Evolutionary conservation across 2,113 vertebrate genomes (phyloP), one percentile per base, ranked within the genome.

Genomic region (Aegotheles bennettii): DNA sequence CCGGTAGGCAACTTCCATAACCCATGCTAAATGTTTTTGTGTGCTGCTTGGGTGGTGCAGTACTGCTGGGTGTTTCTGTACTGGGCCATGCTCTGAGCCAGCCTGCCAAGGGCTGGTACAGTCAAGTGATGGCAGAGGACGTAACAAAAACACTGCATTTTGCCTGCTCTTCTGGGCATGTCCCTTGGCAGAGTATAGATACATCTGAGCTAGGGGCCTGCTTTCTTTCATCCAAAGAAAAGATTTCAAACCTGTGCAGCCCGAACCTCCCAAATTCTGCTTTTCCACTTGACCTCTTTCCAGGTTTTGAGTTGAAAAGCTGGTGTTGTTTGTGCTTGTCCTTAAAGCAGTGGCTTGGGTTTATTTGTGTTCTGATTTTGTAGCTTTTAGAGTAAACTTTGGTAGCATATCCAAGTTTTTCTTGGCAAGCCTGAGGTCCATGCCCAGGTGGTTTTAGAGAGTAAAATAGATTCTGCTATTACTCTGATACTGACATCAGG

Each of bases 91-190:
- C 42, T 81, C 64, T 67, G 3, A n/a, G 77, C 6, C 26, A 42
- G 38, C 40, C 20, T 94, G 54, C 63, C 26, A 24, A 29, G 45
- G 45, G 38, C 43, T 79, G 15, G 54, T 35, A 17, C 8, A 19
- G 3, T 71, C 20, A 21, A 47, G 28, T 64, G 60, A 21, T 3
- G 3, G 51, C 0, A n/a, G n/a, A n/a, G n/a, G n/a, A n/a, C n/a
- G 0, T 61, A 50, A 36, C 0, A 3, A 38, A 85, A 20, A 1
- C 0, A 2, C 0, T 5, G 5, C 7, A 3, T 80, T 64, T 68
- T 0, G 0, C 31, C 28, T 1, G 1, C 25, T 83, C 6, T 59
- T 79, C 42, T 56, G 2, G 29, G 6, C 11, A 4, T 6, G 10
- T 63, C 24, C 57, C 12, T 68, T 42, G 16, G 20, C 35, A 87